These are phyloP conservation scores for Erebia palarica DNA, from an alignment of 2,888 invertebrate species.

Conservation along the genomic window DNA sequence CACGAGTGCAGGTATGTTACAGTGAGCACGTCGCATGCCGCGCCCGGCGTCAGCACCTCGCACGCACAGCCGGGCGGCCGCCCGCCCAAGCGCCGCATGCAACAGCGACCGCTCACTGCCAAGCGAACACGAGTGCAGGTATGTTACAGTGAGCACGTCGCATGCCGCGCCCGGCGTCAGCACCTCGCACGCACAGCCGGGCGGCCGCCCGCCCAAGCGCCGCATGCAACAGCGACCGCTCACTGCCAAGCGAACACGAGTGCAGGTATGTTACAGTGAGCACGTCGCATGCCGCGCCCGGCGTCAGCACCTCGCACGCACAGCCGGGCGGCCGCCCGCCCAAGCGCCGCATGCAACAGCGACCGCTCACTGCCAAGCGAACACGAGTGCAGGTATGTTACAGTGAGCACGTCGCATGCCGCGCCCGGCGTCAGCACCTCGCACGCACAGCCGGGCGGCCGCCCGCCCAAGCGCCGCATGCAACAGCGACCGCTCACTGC, in stretches of 20 bases:
- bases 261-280: conserved; percentile 65
- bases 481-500: conserved; percentile 71
- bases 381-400: conserved; percentile 76
- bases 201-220: conserved; percentile 66
- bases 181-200: conserved; percentile 64
- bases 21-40: conserved; percentile 52
- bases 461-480: conserved; percentile 67
- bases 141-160: conserved; percentile 49
- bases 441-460: conserved; percentile 59
- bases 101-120: conserved; percentile 69
- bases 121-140: conserved; percentile 82
- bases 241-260: conserved; percentile 78
- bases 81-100: conserved; percentile 67
- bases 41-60: conserved; percentile 54
- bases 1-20: conserved; percentile 74
- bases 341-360: conserved; percentile 68
- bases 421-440: conserved; percentile 48
- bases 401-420: conserved; percentile 56
- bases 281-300: conserved; percentile 52
- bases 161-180: conserved; percentile 51
- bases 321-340: conserved; percentile 66
- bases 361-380: conserved; percentile 77
- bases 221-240: conserved; percentile 69
- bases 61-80: conserved; percentile 67
- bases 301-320: conserved; percentile 59